These are phyloP conservation scores for Rhombomys opimus DNA, from an alignment of 2,113 vertebrate genomes.

Conservation along the genomic window DNA sequence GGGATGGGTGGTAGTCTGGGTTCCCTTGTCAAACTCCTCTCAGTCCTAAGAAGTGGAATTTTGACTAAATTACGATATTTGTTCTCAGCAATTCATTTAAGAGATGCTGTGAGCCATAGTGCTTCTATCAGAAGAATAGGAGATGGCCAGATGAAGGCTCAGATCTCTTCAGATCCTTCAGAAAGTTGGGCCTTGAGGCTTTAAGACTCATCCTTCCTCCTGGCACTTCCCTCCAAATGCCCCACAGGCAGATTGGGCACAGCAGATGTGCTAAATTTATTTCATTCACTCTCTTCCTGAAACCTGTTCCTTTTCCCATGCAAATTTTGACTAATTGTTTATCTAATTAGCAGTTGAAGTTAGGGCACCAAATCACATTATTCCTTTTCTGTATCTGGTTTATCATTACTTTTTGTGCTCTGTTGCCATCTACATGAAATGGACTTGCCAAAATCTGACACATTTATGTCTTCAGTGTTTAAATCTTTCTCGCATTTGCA, in stretches of 20 bases:
- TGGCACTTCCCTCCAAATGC: background rate
- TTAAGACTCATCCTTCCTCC: background rate
- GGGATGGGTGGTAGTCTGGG: background rate
- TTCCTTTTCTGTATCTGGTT: background rate
- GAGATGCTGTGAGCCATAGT: background rate
- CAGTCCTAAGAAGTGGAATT: conserved; percentile 6
- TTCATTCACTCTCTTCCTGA: background rate
- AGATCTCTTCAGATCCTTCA: background rate
- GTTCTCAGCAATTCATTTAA: conserved; percentile 1
- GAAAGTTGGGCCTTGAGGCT: background rate
- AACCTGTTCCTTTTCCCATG: background rate
- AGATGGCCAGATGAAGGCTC: background rate
- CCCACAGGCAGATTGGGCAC: background rate
- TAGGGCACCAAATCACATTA: background rate
- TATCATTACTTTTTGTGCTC: background rate
- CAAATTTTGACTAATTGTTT: background rate
- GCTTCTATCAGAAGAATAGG: background rate
- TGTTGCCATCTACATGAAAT: background rate
- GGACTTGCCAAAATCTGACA: background rate
- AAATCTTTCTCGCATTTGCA: background rate
- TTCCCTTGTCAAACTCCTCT: background rate
- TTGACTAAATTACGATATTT: background rate
- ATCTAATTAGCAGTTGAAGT: background rate
- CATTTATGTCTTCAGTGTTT: background rate
- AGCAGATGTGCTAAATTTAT: background rate